phyloP scores from a whole-genome alignment of 2,797 vertebrate species.

The Alcedo quadribrachys region DNA sequence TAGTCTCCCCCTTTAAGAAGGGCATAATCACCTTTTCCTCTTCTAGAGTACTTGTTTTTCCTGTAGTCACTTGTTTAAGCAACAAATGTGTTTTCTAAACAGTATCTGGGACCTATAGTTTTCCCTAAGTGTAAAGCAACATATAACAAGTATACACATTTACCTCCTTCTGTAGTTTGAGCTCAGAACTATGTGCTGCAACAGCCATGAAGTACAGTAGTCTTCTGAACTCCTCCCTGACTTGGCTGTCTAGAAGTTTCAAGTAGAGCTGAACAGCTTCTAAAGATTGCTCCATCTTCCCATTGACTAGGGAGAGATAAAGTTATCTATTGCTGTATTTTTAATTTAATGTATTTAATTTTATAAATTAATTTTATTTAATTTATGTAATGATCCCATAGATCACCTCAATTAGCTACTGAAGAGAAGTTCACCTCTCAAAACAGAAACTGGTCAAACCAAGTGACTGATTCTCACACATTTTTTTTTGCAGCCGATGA shows the following conservation, averaged over 20 bases:
- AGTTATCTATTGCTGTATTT: background rate
- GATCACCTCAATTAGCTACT: background rate
- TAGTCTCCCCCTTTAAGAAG: background rate
- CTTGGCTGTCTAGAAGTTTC: constrained; percentile 91
- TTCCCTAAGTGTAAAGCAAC: background rate
- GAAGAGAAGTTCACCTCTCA: background rate
- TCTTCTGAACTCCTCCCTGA: constrained; percentile 92
- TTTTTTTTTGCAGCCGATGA: background rate
- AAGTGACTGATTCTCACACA: background rate
- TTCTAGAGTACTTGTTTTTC: background rate
- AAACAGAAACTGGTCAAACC: background rate
- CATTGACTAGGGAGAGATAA: constrained; percentile 86
- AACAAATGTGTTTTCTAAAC: background rate
- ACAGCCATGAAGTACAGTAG: constrained; percentile 93
- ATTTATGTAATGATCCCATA: background rate
- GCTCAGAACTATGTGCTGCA: constrained; percentile 84
- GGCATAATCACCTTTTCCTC: background rate
- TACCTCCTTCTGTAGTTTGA: constrained; percentile 93
- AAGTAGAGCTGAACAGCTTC: constrained; percentile 93
- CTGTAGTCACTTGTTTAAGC: background rate
- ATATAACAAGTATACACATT: background rate
- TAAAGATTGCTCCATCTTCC: constrained; percentile 90
- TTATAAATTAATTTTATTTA: too few species aligned
- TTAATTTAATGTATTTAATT: background rate
- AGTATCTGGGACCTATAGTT: background rate